Conservation (phyloP, 2,888 invertebrate genomes). For the Orthosia gracilis region DNA sequence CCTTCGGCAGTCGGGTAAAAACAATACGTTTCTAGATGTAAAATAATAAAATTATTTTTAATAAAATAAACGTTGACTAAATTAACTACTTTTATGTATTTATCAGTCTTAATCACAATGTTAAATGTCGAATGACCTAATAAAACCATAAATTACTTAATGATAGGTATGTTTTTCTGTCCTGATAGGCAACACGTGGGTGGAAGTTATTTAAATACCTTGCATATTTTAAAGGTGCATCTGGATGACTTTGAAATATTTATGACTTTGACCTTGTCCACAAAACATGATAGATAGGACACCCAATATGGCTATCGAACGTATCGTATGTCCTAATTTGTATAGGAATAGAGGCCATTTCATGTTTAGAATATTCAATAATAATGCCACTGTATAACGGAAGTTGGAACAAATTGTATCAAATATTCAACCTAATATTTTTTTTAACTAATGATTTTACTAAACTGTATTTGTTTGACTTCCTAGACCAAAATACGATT, state of each 20-base stretch:
- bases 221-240: conserved; percentile 5
- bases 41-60: neutral
- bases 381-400: conserved; percentile 14
- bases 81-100: neutral
- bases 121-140: neutral
- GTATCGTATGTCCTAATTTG: conserved; percentile 34
- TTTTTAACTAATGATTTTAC: neutral
- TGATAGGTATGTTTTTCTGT: neutral
- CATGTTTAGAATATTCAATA: conserved; percentile 45
- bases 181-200: conserved; percentile 4
- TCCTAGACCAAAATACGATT: conserved; percentile 51
- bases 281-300: neutral
- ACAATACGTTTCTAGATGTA: neutral
- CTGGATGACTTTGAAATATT: conserved; percentile 1
- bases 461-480: conserved; percentile 27
- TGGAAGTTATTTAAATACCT: conserved; percentile 5
- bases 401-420: neutral
- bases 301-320: conserved; percentile 31
- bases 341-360: conserved; percentile 28
- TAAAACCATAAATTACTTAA: neutral
- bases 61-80: neutral
- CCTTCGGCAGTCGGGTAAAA: no score
- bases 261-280: conserved; percentile 13
- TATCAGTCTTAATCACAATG: neutral
- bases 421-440: conserved; percentile 4